Evolutionary conservation across 2,113 vertebrate species (phyloP).

Genomic region (Microcebus griseorufus): DNA sequence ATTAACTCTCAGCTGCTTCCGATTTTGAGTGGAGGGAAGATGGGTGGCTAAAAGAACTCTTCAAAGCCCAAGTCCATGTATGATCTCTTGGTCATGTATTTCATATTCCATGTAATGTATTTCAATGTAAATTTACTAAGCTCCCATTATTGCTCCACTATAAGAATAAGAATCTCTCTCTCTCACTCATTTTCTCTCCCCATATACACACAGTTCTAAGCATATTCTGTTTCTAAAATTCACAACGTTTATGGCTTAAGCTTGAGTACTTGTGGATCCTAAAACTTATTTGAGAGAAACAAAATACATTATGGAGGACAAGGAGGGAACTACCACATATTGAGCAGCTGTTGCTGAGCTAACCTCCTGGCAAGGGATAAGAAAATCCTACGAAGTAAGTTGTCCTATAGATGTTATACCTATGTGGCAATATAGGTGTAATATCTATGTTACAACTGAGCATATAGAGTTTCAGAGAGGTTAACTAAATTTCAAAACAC

Average conservation of each 20-base stretch:
- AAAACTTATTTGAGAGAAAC: background rate
- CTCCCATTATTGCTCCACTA: background rate
- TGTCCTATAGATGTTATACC: background rate
- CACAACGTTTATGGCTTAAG: background rate
- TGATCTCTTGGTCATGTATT: background rate
- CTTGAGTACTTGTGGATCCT: background rate
- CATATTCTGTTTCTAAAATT: background rate
- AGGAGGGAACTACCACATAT: background rate
- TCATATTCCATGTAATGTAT: background rate
- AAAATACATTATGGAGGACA: background rate
- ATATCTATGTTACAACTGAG: background rate
- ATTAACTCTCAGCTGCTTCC: background rate
- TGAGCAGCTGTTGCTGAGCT: background rate
- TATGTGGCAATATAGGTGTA: too few species aligned
- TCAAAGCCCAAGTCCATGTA: background rate
- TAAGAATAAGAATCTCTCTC: background rate
- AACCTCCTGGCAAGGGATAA: background rate
- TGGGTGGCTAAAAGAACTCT: background rate
- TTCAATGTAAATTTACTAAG: background rate
- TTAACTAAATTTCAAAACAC: background rate
- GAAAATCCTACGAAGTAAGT: background rate
- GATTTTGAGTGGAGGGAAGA: background rate
- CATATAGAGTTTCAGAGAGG: background rate
- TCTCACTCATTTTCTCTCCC: background rate
- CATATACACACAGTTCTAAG: background rate